A percentile compares a stretch with the other conserved stretches of the same genome.
Evolutionary conservation across 2,797 vertebrate genomes (phyloP).

Genomic region (Myoxocephalus aenaeus): DNA sequence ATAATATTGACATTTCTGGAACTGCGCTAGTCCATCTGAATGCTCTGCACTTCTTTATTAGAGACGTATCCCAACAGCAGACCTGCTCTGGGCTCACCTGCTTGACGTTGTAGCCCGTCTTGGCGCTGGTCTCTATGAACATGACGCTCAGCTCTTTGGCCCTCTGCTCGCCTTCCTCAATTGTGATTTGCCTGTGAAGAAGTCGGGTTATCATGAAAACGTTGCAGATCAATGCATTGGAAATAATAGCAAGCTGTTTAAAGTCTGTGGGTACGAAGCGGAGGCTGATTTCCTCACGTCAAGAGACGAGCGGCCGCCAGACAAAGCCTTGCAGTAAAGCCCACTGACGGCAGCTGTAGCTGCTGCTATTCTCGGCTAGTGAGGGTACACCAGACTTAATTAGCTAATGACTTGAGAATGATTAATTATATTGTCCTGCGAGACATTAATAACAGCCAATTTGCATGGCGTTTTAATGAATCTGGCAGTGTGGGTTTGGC

Average conservation of each 20-base stretch:
- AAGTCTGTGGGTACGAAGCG: conserved; percentile 4
- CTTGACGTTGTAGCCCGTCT: conserved; percentile 95
- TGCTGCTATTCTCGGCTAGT: conserved; percentile 30
- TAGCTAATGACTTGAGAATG: conserved; percentile 64
- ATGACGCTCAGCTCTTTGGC: conserved; percentile 95
- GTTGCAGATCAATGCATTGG: background rate
- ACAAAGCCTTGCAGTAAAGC: conserved; percentile 13
- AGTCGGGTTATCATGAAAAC: conserved; percentile 16
- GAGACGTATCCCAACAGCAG: background rate
- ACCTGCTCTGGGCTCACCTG: conserved; percentile 81
- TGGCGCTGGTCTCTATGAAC: conserved; percentile 96
- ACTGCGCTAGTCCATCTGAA: background rate
- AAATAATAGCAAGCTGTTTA: conserved; percentile 2
- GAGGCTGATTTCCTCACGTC: background rate
- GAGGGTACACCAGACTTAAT: conserved; percentile 52
- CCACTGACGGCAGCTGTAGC: conserved; percentile 22
- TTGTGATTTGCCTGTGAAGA: conserved; percentile 90
- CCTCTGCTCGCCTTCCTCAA: conserved; percentile 92
- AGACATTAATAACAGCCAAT: conserved; percentile 72
- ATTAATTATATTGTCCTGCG: conserved; percentile 66
- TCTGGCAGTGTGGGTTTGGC: conserved; percentile 55
- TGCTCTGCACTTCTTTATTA: background rate
- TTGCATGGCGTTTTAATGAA: conserved; percentile 67
- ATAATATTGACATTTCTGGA: background rate
- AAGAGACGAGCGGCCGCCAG: conserved; percentile 2